Base-by-base conservation (phyloP, 2,797 vertebrate genomes). In the Sebastiscus tertius region DNA sequence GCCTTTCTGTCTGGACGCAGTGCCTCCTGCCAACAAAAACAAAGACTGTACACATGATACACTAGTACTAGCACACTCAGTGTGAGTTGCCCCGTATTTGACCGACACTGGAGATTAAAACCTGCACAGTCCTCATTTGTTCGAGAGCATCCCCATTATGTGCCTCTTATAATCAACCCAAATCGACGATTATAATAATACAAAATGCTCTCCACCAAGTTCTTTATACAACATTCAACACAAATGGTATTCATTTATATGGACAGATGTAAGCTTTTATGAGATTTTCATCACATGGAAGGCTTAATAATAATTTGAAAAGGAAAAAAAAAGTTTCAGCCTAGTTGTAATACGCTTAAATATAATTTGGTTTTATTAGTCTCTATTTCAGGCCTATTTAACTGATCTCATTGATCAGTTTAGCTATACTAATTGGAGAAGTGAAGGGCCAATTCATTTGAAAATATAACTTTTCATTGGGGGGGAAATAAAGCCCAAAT, bases 1-100 rank as follows among this genome's bases (percentile, higher is more conserved):
- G 1, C 97, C 97, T 68, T 96, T 98, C 87, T 97, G 96, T 83
- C 96, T 95, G n/a, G 97, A 97, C 5, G 96, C 96, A 2, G 97
- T 97, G 29, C 97, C 97, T 22, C 97, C 97, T 98, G 89, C 56
- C 20, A 85, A 83, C 1, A 72, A 14, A 62, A 59, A 71, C 4
- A 82, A 20, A 72, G 5, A 39, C 8, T 9, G 3, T 11, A 27
- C 1, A 54, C 16, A 26, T 14, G 27, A 39, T 31, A 39, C 42
- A 68, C 11, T 33, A 18, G 12, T 27, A 24, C 1, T 0, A 5
- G 3, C n/a, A 69, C 31, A 26, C 31, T 18, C n/a, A 60, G 0
- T 52, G 46, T 54, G 8, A 42, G 14, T 34, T 68, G 5, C 5
- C 27, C 2, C 1, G 1, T 31, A n/a, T 42, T 20, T n/a, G 22